These are phyloP conservation scores for Cremastinae sp. DNA, from an alignment of 2,888 invertebrate species.

Conservation along the genomic window DNA sequence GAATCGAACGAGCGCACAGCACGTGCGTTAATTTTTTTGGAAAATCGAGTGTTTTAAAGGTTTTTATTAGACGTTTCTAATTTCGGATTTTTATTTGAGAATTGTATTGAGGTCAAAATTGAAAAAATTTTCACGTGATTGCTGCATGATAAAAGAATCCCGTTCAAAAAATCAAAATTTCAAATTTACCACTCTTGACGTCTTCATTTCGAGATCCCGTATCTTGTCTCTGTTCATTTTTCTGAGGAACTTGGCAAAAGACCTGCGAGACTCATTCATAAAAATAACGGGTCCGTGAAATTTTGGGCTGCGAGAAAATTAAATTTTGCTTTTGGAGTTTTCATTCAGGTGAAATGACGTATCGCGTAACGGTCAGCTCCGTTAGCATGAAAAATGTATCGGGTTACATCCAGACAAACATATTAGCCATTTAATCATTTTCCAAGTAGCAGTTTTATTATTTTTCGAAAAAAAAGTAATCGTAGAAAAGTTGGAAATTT, in stretches of 20 bases:
- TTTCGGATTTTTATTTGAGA: no score
- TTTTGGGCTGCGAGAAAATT: conserved; percentile 28
- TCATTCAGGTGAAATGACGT: conserved; percentile 15
- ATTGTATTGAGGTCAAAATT: no score
- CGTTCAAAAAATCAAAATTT: no score
- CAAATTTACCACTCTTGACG: neutral
- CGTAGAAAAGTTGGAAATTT: conserved; percentile 31
- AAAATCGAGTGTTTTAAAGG: no score
- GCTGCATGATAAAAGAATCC: no score
- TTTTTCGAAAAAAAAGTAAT: conserved; percentile 20
- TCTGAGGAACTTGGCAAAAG: neutral
- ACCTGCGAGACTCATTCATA: conserved; percentile 62
- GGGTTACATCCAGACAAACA: conserved; percentile 41
- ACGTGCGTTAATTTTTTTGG: no score
- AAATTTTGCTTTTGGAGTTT: conserved; percentile 1
- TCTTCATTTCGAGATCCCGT: neutral
- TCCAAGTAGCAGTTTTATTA: conserved; percentile 37
- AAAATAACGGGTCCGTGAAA: conserved; percentile 67
- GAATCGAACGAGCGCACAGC: no score
- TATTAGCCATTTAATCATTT: conserved; percentile 23
- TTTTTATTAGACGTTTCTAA: no score
- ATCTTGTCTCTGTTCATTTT: neutral
- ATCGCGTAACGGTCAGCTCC: conserved; percentile 26
- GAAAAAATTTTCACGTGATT: no score
- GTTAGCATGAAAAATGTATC: conserved; percentile 28